phyloP scores from a whole-genome alignment of 2,888 invertebrate genomes.

The Shargacucullia verbasci region DNA sequence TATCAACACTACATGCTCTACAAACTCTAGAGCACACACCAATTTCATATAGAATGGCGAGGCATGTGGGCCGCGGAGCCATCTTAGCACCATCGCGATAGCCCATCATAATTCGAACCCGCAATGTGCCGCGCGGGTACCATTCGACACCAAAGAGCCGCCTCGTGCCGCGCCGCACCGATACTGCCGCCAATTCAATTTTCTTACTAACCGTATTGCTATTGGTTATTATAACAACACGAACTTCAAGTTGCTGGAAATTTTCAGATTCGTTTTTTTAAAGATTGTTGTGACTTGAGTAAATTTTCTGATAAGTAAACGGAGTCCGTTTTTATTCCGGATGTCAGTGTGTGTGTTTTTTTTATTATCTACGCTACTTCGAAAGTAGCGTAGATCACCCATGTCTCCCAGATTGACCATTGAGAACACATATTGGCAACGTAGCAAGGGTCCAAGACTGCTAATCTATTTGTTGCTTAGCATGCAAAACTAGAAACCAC shows the following conservation, averaged over 20 bases:
- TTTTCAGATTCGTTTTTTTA: conserved; percentile 19
- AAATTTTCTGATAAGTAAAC: too few relatives aligned
- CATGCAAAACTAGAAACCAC: too few relatives aligned
- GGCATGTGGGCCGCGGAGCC: conserved; percentile 33
- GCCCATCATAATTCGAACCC: conserved; percentile 74
- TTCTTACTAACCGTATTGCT: conserved; percentile 83
- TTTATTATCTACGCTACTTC: too few relatives aligned
- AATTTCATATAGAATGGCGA: conserved; percentile 37
- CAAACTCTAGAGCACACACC: conserved; percentile 13
- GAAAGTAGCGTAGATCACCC: too few relatives aligned
- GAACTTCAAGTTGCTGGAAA: conserved; percentile 27
- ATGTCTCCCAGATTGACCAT: too few relatives aligned
- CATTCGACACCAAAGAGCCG: conserved; percentile 84
- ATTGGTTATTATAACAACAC: conserved; percentile 60
- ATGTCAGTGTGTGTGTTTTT: too few relatives aligned
- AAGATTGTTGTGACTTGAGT: background rate
- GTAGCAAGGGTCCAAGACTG: too few relatives aligned
- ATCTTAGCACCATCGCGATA: conserved; percentile 58
- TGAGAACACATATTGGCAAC: too few relatives aligned
- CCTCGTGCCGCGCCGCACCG: conserved; percentile 57
- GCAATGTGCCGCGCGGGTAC: conserved; percentile 81
- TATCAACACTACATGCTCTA: background rate
- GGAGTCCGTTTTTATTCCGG: too few relatives aligned
- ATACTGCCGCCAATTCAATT: conserved; percentile 82
- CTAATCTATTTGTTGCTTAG: too few relatives aligned